phyloP scores from a whole-genome alignment of 23 tunicate species.

The Trididemnum miniatum region DNA sequence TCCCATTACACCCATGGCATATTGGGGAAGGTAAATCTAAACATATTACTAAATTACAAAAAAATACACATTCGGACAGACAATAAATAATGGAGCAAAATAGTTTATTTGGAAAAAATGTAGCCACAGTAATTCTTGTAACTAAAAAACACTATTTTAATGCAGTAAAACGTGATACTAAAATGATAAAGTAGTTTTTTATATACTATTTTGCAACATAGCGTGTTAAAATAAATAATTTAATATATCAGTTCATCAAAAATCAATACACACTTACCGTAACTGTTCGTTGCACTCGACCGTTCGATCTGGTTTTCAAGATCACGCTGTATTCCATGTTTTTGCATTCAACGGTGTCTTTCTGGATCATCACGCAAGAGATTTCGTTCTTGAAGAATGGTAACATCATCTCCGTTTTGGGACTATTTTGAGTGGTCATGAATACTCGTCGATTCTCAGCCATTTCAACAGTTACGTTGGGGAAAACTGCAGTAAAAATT shows the following conservation, averaged over 20 bases:
- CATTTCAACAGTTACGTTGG: background rate
- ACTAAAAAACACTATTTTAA: no score
- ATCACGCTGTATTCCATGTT: constrained; percentile 16
- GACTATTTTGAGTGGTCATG: background rate
- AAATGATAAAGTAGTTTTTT: no score
- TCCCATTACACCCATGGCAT: constrained; percentile 26
- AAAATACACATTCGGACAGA: no score
- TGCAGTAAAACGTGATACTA: no score
- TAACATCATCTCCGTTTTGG: background rate
- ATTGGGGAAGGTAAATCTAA: constrained; percentile 1
- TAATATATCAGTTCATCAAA: no score
- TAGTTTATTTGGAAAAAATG: no score
- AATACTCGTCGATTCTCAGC: constrained; percentile 11
- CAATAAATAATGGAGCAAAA: no score
- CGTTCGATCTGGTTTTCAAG: background rate
- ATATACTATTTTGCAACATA: no score
- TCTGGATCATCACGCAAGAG: background rate
- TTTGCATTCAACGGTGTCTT: background rate
- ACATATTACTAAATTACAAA: no score
- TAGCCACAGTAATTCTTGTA: no score
- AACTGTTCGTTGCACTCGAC: background rate
- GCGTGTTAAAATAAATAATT: no score
- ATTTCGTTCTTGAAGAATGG: constrained; percentile 10
- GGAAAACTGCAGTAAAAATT: constrained; percentile 23
- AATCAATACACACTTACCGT: constrained; percentile 15